These are phyloP conservation scores for Tubulanus polymorphus DNA, from an alignment of 2,888 invertebrate species.

Conservation along the genomic window DNA sequence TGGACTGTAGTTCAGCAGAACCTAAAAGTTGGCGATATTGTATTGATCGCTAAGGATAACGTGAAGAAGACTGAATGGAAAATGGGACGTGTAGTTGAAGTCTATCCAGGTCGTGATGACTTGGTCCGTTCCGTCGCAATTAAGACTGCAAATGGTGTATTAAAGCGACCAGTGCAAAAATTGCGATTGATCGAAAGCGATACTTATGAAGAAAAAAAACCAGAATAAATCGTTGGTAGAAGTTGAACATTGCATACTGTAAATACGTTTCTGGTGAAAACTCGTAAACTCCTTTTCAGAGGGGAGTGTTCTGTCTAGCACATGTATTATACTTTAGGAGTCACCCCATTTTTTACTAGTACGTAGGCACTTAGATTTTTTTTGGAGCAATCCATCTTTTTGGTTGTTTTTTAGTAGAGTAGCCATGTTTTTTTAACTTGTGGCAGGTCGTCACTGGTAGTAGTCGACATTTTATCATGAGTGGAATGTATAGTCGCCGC, in stretches of 20 bases:
- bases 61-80: neutral
- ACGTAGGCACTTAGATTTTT: neutral
- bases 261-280: no score
- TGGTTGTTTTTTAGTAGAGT: neutral
- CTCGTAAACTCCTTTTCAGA: no score
- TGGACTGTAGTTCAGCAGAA: neutral
- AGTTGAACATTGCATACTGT: no score
- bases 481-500: no score
- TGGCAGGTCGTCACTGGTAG: no score
- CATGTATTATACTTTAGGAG: no score
- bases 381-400: neutral
- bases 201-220: no score
- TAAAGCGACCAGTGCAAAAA: neutral
- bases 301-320: no score
- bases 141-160: neutral
- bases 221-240: neutral
- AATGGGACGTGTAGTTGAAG: neutral
- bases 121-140: neutral
- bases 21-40: neutral
- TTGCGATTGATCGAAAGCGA: neutral
- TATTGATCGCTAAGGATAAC: neutral
- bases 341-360: neutral
- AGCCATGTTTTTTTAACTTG: neutral
- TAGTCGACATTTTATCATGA: no score
- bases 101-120: neutral